phyloP scores from a whole-genome alignment of 2,113 vertebrate species.

The Bujurquina vittata region DNA sequence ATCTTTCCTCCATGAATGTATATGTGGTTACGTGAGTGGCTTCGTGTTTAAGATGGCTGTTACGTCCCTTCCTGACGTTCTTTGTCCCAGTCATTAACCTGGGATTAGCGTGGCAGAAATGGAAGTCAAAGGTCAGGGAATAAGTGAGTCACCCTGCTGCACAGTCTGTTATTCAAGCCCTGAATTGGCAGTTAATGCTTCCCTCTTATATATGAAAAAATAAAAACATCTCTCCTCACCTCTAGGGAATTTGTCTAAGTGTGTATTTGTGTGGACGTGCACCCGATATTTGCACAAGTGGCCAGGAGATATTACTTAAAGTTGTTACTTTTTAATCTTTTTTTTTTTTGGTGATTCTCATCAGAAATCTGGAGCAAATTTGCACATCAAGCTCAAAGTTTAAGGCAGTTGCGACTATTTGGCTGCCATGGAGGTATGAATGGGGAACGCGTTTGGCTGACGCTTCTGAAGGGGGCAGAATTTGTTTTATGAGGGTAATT shows the following conservation, averaged over 20 bases:
- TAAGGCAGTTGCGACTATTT: conserved; percentile 31
- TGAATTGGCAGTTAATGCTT: conserved; percentile 53
- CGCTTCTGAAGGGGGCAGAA: conserved; percentile 72
- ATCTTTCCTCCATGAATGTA: neutral
- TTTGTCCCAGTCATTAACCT: conserved; percentile 65
- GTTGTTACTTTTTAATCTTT: conserved; percentile 27
- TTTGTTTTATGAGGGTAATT: conserved; percentile 83
- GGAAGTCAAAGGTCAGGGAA: conserved; percentile 54
- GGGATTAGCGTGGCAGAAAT: conserved; percentile 63
- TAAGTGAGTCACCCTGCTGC: conserved; percentile 52
- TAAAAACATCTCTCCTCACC: conserved; percentile 14
- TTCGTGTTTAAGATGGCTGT: conserved; percentile 35
- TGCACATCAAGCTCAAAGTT: conserved; percentile 25
- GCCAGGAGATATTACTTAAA: neutral
- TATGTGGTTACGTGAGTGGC: conserved; percentile 16
- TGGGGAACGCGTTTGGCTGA: conserved; percentile 35
- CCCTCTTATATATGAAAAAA: conserved; percentile 22
- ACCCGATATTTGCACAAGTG: neutral
- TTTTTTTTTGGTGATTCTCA: neutral
- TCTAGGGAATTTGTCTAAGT: conserved; percentile 27
- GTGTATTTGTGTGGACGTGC: neutral
- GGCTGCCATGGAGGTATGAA: conserved; percentile 17
- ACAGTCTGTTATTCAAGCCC: conserved; percentile 33
- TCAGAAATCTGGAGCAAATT: conserved; percentile 18
- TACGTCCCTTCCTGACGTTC: conserved; percentile 30